Base-by-base conservation (phyloP, 2,797 vertebrate species). In the Merluccius polli region DNA sequence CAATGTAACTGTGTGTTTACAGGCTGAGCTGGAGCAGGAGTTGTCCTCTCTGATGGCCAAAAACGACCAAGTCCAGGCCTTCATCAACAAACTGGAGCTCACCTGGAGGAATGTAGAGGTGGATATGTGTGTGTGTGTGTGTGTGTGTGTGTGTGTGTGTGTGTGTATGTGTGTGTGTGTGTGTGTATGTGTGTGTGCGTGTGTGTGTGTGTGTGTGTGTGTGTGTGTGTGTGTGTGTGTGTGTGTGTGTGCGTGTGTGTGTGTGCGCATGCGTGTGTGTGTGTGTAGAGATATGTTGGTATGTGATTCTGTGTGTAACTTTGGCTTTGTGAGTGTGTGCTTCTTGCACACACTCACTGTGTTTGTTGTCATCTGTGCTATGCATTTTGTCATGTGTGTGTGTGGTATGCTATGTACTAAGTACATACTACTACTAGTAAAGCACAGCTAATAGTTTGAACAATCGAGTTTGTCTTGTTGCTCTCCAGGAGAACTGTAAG, bases 41-140 rank as follows among this genome's bases (percentile, higher is more conserved):
- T 71, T 95, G 71, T 69, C 76, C 1, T 82, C 87, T 63, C 84
- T 94, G 76, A 84, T 82, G 44, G 83, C 80, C 1, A 75, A 87
- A 63, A 93, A 89, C 21, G 80, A 90, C 18, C 80, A 78, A 71
- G 76, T 93, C 74, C 92, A 93, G 80, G 68, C 80, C 12, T 70
- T 90, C 74, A 87, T 94, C 30, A 31, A 73, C 2, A 85, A 91
- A 36, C 81, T 95, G 76, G 90, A 93, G 76, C 83, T 91, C n/a
- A 83, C 83, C 10, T 90, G 89, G 86, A 90, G 73, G 38, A 91
- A 78, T 38, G 82, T 94, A 10, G 91, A 95, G 93, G 95, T 95
- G 76, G 8, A 81, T 79, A 31, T 59, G 21, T 73, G 67, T 74
- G 35, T 71, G 72, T 75, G 68, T 78, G 32, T 68, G n/a, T 77